Evolutionary conservation across 2,113 vertebrate genomes (phyloP).

Genomic region (Hiodon alosoides): DNA sequence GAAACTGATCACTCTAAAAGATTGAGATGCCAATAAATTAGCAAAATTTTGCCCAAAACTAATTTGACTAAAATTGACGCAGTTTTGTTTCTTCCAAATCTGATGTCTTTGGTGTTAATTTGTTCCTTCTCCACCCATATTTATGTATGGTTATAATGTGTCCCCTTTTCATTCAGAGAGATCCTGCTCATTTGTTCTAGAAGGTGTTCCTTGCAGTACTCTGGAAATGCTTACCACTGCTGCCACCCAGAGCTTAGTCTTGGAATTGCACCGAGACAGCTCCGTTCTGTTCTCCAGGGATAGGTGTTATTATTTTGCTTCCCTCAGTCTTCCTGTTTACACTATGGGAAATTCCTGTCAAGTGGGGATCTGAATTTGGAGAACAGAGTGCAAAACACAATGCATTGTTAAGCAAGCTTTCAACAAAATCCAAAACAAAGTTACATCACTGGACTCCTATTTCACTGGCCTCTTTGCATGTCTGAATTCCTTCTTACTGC

Average conservation of each 20-base stretch:
- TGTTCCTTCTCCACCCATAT: background rate
- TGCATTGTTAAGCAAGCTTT: too few relatives aligned
- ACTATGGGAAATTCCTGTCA: background rate
- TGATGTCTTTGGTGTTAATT: background rate
- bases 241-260: constrained; percentile 37
- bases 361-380: background rate
- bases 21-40: background rate
- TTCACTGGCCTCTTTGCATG: too few relatives aligned
- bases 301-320: background rate
- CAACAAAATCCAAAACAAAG: too few relatives aligned
- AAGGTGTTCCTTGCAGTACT: background rate
- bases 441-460: too few relatives aligned
- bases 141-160: constrained; percentile 20
- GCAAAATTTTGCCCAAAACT: background rate
- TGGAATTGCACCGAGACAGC: constrained; percentile 8
- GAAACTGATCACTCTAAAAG: too few relatives aligned
- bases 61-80: background rate
- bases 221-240: constrained; percentile 17
- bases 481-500: too few relatives aligned
- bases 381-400: too few relatives aligned
- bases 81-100: background rate
- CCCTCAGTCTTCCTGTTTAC: too few relatives aligned
- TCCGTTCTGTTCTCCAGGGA: background rate
- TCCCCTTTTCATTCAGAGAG: background rate
- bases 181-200: background rate